These are phyloP conservation scores for Diarsia rubi DNA, from an alignment of 2,888 invertebrate genomes.

Conservation along the genomic window DNA sequence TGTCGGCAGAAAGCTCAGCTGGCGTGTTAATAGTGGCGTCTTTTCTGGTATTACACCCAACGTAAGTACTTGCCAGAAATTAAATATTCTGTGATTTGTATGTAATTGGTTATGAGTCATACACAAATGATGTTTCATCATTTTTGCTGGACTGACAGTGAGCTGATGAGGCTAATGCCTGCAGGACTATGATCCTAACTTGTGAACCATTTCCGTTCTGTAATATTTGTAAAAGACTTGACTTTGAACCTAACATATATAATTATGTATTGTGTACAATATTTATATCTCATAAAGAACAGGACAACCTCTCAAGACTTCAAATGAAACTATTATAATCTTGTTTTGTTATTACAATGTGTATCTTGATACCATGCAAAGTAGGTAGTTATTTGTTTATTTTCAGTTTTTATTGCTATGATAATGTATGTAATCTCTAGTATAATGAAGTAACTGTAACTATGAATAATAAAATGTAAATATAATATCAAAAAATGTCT, in stretches of 20 bases:
- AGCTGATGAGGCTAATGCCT: constrained; percentile 18
- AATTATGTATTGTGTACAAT: constrained; percentile 11
- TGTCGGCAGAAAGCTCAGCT: constrained; percentile 98
- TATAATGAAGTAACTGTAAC: constrained; percentile 26
- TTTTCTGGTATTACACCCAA: constrained; percentile 66
- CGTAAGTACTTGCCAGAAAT: constrained; percentile 61
- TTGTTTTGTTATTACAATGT: constrained; percentile 15
- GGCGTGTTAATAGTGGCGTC: constrained; percentile 90
- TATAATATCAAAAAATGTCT: constrained; percentile 31
- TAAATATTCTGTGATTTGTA: constrained; percentile 62
- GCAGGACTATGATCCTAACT: constrained; percentile 30
- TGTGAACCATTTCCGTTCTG: constrained; percentile 18
- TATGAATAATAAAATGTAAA: constrained; percentile 48
- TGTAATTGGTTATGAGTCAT: constrained; percentile 60
- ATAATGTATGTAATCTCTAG: constrained; percentile 31
- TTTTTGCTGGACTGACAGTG: constrained; percentile 23
- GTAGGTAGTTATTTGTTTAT: constrained; percentile 22
- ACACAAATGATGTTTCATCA: constrained; percentile 36
- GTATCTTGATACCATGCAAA: constrained; percentile 18
- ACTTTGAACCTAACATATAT: constrained; percentile 21
- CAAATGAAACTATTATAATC: not conserved
- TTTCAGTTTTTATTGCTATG: constrained; percentile 16
- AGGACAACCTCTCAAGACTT: not conserved
- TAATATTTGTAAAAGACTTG: constrained; percentile 25
- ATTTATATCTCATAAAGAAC: constrained; percentile 13